Evolutionary conservation across 2,797 vertebrate species (phyloP).

Genomic region (Taeniopygia guttata): DNA sequence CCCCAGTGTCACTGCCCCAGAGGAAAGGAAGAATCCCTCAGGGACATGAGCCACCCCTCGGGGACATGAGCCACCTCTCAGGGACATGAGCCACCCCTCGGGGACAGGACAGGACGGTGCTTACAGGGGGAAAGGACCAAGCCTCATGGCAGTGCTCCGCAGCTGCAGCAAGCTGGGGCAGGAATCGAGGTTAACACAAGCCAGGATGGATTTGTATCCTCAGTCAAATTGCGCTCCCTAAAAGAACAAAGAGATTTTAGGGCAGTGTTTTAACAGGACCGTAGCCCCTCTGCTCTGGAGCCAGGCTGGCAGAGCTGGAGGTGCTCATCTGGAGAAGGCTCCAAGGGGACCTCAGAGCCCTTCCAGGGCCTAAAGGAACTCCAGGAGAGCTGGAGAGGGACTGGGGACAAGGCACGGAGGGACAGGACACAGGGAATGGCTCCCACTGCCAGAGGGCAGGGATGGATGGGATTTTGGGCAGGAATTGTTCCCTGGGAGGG

Average conservation of each 20-base stretch:
- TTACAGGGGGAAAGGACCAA: neutral
- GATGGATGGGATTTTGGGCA: rapidly evolving
- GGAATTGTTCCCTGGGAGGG: rapidly evolving
- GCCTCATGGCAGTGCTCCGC: neutral
- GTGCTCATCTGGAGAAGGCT: rapidly evolving
- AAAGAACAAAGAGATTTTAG: neutral
- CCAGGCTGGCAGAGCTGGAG: neutral
- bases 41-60: rapidly evolving
- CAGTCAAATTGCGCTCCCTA: neutral
- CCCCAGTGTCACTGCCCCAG: rapidly evolving
- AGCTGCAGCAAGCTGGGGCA: neutral
- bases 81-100: neutral
- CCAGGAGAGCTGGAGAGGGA: neutral
- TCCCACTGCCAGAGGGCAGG: neutral
- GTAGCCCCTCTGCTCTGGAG: neutral
- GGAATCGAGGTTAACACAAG: neutral
- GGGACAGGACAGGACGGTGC: neutral
- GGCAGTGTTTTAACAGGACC: neutral
- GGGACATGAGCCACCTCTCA: rapidly evolving
- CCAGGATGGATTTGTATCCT: neutral
- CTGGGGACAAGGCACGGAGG: neutral
- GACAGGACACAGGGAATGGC: neutral
- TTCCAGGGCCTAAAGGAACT: rapidly evolving
- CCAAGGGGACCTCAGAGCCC: neutral
- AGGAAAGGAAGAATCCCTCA: rapidly evolving